phyloP scores from a whole-genome alignment of 2,797 vertebrate species.

The Acanthurus leucopareius region DNA sequence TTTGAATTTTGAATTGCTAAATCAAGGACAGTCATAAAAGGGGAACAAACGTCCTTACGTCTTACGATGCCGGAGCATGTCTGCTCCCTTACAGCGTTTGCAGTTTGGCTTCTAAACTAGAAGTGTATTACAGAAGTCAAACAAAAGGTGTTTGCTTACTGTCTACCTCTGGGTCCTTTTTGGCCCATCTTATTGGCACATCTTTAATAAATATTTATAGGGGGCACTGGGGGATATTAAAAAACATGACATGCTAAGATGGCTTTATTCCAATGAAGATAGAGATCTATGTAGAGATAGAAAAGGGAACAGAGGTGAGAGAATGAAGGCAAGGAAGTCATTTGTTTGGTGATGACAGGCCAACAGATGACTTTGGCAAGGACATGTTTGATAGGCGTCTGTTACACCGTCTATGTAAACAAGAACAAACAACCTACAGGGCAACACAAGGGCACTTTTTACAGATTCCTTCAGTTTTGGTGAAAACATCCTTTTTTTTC shows the following conservation, averaged over 20 bases:
- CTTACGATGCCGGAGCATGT: slow-evolving; percentile 65
- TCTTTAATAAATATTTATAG: slow-evolving; percentile 88
- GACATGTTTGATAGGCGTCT: slow-evolving; percentile 66
- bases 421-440: slow-evolving; percentile 26
- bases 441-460: slow-evolving; percentile 18
- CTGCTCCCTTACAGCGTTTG: slow-evolving; percentile 54
- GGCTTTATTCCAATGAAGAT: slow-evolving; percentile 78
- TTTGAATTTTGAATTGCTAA: slow-evolving; percentile 47
- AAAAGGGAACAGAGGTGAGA: slow-evolving; percentile 45
- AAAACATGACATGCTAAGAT: slow-evolving; percentile 84
- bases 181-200: slow-evolving; percentile 80
- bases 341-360: slow-evolving; percentile 69
- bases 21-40: slow-evolving; percentile 23
- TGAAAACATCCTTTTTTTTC: background rate
- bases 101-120: slow-evolving; percentile 67
- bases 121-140: slow-evolving; percentile 84
- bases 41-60: slow-evolving; percentile 45
- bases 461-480: background rate
- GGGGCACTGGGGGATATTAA: slow-evolving; percentile 76
- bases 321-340: slow-evolving; percentile 45
- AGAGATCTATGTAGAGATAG: slow-evolving; percentile 67
- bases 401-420: slow-evolving; percentile 38
- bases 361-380: slow-evolving; percentile 76
- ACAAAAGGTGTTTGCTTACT: slow-evolving; percentile 83
- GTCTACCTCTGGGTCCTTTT: slow-evolving; percentile 59